These are phyloP conservation scores for Podargus strigoides DNA, from an alignment of 2,797 vertebrate species.

Conservation along the genomic window DNA sequence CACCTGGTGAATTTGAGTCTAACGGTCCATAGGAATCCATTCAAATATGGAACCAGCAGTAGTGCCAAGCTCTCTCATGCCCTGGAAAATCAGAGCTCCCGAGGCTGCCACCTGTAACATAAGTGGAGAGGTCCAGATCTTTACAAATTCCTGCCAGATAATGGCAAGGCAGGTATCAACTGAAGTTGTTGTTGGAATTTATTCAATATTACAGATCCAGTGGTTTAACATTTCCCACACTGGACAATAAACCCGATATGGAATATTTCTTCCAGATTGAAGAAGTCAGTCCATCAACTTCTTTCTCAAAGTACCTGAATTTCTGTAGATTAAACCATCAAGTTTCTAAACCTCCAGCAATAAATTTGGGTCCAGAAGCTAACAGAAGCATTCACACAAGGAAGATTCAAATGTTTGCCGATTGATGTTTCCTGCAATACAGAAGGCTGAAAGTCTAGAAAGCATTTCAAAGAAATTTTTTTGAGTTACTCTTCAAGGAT, in stretches of 20 bases:
- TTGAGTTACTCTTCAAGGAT: neutral
- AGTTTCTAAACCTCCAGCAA: slow-evolving; percentile 67
- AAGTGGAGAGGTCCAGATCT: slow-evolving; percentile 69
- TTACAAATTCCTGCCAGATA: slow-evolving; percentile 62
- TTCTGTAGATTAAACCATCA: slow-evolving; percentile 70
- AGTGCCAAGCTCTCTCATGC: slow-evolving; percentile 67
- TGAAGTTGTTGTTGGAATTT: slow-evolving; percentile 33
- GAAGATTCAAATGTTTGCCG: neutral
- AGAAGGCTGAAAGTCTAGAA: slow-evolving; percentile 50
- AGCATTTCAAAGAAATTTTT: neutral
- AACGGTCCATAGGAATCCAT: slow-evolving; percentile 67
- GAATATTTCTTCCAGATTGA: slow-evolving; percentile 55
- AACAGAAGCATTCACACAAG: slow-evolving; percentile 12
- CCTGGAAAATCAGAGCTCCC: slow-evolving; percentile 69
- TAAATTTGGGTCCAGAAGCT: slow-evolving; percentile 45
- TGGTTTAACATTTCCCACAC: slow-evolving; percentile 35
- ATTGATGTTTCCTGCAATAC: slow-evolving; percentile 32
- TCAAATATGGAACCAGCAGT: slow-evolving; percentile 67
- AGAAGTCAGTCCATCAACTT: slow-evolving; percentile 65
- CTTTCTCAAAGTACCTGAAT: slow-evolving; percentile 62
- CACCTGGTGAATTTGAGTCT: slow-evolving; percentile 65
- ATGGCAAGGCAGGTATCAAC: slow-evolving; percentile 58
- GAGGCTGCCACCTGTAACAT: slow-evolving; percentile 69
- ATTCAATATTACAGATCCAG: slow-evolving; percentile 38
- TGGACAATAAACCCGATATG: slow-evolving; percentile 42